A percentile compares a stretch with the other conserved stretches of the same genome.
Conservation (phyloP, 1,140 invertebrate genomes). For the Drosophila nebulosa region DNA sequence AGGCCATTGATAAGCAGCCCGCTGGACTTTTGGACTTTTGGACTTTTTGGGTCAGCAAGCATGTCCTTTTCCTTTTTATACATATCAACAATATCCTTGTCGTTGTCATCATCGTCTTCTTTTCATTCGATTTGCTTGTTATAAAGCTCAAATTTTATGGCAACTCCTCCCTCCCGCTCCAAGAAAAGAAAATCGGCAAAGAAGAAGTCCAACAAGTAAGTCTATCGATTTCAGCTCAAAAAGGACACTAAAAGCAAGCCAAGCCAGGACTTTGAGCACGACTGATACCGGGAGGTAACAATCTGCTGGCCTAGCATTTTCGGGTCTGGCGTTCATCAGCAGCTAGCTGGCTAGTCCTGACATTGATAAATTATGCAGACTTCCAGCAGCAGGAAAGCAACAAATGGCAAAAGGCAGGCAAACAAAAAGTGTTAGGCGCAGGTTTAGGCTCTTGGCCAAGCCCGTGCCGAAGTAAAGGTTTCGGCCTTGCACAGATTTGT, state of each 20-base stretch:
- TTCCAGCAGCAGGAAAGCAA: constrained; percentile 33
- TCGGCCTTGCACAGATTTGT: constrained; percentile 28
- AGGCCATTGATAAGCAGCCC: constrained; percentile 56
- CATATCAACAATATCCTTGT: constrained; percentile 55
- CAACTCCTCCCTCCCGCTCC: constrained; percentile 21
- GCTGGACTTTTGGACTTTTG: too few species aligned
- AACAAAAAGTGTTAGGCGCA: constrained; percentile 32
- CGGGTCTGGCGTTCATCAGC: constrained; percentile 55
- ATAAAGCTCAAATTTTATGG: constrained; percentile 79
- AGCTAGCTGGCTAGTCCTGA: constrained; percentile 48
- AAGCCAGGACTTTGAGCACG: background rate
- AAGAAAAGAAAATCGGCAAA: background rate
- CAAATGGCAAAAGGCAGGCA: constrained; percentile 44
- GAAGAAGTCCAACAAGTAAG: constrained; percentile 55
- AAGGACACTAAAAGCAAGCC: constrained; percentile 18
- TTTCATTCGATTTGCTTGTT: constrained; percentile 77
- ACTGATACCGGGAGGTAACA: constrained; percentile 20
- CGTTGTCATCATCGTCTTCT: constrained; percentile 32
- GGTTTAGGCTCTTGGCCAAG: background rate
- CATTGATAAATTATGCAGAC: constrained; percentile 72
- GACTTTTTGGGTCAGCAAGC: constrained; percentile 45
- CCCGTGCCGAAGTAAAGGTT: background rate
- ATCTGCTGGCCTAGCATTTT: constrained; percentile 63
- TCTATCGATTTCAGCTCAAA: constrained; percentile 56
- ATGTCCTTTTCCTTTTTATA: constrained; percentile 41